These are phyloP conservation scores for Diploscapter pachys DNA, from an alignment of 1,140 invertebrate species.

Conservation along the genomic window DNA sequence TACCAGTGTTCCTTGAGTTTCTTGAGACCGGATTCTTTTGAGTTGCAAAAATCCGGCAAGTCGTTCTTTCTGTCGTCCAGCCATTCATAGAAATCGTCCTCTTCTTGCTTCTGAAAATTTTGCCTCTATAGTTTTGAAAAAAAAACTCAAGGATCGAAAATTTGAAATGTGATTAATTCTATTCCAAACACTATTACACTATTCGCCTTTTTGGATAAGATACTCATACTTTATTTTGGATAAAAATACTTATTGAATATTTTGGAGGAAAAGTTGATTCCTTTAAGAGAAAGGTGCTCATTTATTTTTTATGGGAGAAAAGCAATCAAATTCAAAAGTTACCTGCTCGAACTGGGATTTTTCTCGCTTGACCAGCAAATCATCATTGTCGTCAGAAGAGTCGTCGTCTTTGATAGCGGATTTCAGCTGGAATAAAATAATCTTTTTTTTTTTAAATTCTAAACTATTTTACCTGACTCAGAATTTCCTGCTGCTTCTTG, in stretches of 20 bases:
- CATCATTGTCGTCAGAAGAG: slow-evolving; percentile 59
- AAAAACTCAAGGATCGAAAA: slow-evolving; percentile 10
- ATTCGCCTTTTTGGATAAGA: too few relatives aligned
- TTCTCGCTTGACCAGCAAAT: slow-evolving; percentile 65
- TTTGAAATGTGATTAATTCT: slow-evolving; percentile 9
- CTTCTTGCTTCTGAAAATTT: slow-evolving; percentile 65
- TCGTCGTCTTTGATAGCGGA: slow-evolving; percentile 60
- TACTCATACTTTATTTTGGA: too few relatives aligned
- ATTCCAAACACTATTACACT: neutral
- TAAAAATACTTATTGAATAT: too few relatives aligned
- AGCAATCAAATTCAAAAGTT: slow-evolving; percentile 21
- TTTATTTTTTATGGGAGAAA: too few relatives aligned
- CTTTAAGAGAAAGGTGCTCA: too few relatives aligned
- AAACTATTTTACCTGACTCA: slow-evolving; percentile 64
- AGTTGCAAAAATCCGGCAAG: too few relatives aligned
- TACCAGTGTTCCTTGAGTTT: too few relatives aligned
- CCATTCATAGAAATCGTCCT: slow-evolving; percentile 75
- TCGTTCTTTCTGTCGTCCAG: slow-evolving; percentile 62
- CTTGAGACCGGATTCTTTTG: too few relatives aligned
- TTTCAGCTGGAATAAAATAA: slow-evolving; percentile 43
- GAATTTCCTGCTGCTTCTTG: slow-evolving; percentile 71
- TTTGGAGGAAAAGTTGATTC: too few relatives aligned
- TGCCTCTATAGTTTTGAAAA: neutral
- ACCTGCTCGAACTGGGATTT: slow-evolving; percentile 69
- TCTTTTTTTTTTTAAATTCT: too few relatives aligned